Evolutionary conservation across 2,888 invertebrate species (phyloP).

Genomic region (Branchipolynoe longqiensis): DNA sequence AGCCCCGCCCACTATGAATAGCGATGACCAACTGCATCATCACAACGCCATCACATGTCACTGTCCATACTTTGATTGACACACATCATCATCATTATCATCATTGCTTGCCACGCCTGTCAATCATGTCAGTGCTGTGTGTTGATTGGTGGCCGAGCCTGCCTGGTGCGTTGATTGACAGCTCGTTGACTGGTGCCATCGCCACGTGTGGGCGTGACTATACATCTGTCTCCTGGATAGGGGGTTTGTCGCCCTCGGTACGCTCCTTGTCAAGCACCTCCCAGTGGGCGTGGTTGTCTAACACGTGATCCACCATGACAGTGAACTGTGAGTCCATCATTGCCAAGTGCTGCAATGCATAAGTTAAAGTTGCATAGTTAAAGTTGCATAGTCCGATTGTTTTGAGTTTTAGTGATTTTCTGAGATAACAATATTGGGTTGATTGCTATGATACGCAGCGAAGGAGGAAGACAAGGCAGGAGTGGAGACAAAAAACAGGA

Average conservation of each 20-base stretch:
- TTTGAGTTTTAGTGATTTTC: no score
- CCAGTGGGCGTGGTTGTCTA: slow-evolving; percentile 83
- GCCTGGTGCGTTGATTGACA: background rate
- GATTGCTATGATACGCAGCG: no score
- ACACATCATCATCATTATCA: no score
- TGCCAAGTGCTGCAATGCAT: slow-evolving; percentile 80
- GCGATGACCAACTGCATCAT: no score
- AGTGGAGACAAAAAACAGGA: background rate
- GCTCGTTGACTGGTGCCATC: background rate
- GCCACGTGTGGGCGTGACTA: background rate
- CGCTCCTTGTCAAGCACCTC: slow-evolving; percentile 78
- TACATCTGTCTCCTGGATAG: slow-evolving; percentile 51
- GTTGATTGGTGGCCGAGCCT: background rate
- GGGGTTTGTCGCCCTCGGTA: background rate
- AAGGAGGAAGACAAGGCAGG: no score
- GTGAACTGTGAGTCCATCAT: slow-evolving; percentile 82
- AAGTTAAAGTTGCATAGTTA: background rate
- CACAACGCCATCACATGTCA: no score
- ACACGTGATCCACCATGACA: slow-evolving; percentile 83
- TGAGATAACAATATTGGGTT: no score
- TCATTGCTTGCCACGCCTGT: no score
- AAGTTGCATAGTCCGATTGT: no score
- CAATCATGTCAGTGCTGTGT: no score
- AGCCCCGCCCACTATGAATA: no score
- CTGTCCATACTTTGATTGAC: no score